Base-by-base conservation (phyloP, 2,113 vertebrate species). In the Dipodomys spectabilis region DNA sequence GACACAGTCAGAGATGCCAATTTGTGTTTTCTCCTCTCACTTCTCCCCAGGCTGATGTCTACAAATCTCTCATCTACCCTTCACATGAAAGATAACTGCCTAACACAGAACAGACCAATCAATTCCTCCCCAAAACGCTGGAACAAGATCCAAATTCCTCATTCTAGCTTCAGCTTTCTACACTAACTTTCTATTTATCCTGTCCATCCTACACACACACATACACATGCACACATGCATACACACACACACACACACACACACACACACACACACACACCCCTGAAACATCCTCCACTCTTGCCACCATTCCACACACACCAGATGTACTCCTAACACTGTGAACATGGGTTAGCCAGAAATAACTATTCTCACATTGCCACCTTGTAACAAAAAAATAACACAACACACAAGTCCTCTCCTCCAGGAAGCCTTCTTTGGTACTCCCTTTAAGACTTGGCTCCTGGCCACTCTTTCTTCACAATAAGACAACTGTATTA, bases 171-270 rank as follows among this genome's bases (percentile, higher is more conserved):
- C 4, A 53, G 15, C 62, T 94, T 35, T 28, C 67, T 67, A 73
- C 11, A 4, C 9, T 90, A 73, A 49, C 39, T 93, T 67, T 85
- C 49, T 23, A 74, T 30, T 78, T 18, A 5, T 93, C 20, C 8
- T 39, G 18, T 25, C 57, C 11, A 68, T 9, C 7, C 9, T 35
- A 45, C 10, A 79, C 53, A 57, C 53, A 57, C 53, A 57, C 53
- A 13, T 16, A 18, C 53, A 57, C 53, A 57, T 4, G 15, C 53
- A 57, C 53, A n/a, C 57, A 67, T 10, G 11, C 13, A 39, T 72
- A 39, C 71, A 49, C 20, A 73, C 65, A 67, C 45, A 92, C 77
- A 57, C 65, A 80, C 84, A 79, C 82, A 75, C 77, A 83, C 44
- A 60, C 32, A 49, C 44, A 82, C 30, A 35, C 22, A 62, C 69